phyloP scores from a whole-genome alignment of 2,888 invertebrate species.

The Sturmia bella region DNA sequence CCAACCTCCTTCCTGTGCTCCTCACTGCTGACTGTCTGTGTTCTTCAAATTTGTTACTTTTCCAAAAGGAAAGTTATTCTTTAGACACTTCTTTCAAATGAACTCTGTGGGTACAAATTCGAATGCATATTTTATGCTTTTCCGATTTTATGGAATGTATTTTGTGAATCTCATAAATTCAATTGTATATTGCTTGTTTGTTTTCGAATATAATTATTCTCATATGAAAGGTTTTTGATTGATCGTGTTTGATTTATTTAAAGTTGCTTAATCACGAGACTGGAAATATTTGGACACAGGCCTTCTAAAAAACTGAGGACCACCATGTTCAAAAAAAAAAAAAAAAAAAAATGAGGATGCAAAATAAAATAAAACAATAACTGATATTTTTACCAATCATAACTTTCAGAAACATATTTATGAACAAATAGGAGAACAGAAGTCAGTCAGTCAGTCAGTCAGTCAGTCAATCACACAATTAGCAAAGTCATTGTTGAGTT shows the following conservation, averaged over 20 bases:
- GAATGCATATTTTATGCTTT: too few species aligned
- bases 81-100: too few species aligned
- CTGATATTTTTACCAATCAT: neutral
- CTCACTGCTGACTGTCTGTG: too few species aligned
- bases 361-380: neutral
- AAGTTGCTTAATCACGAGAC: slow-evolving; percentile 56
- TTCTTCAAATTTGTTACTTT: too few species aligned
- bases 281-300: slow-evolving; percentile 12
- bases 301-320: slow-evolving; percentile 4
- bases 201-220: slow-evolving; percentile 24
- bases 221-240: slow-evolving; percentile 30
- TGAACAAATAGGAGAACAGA: neutral
- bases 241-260: slow-evolving; percentile 38
- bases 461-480: neutral
- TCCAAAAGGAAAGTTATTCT: too few species aligned
- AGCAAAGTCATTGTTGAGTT: slow-evolving; percentile 14
- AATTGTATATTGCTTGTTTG: too few species aligned
- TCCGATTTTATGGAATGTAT: too few species aligned
- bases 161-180: slow-evolving; percentile 4
- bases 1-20: too few species aligned
- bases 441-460: neutral
- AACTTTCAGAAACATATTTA: slow-evolving; percentile 17
- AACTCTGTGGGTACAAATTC: too few species aligned
- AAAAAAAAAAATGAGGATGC: too few species aligned
- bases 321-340: slow-evolving; percentile 24